Base-by-base conservation (phyloP, 2,888 invertebrate genomes). In the Stenichneumon culpator region DNA sequence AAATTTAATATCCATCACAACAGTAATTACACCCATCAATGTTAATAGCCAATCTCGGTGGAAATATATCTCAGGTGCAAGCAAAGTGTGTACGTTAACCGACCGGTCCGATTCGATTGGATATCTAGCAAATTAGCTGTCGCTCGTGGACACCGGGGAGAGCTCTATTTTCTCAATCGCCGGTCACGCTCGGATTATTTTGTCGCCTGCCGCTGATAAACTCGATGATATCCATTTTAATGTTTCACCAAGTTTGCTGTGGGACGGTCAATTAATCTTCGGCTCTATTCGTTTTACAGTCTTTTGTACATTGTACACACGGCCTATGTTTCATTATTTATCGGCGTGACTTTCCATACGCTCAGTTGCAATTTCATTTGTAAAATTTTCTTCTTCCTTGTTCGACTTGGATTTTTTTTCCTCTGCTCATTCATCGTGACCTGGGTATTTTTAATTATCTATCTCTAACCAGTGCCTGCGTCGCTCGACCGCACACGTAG, bases 81-180 rank as follows among this genome's bases (percentile, higher is more conserved):
- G 47, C 44, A 54, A 36, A 79, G 28, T 5, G 14, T 22, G 9
- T 11, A 36, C 11, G 69, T 63, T 79, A 79, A 79, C 57, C 60
- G 57, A 47, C n/a, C 52, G 47, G 52, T 78, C 73, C 36, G 47
- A 63, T 36, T 25, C 60, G 78, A 82, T 82, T 79, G 82, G 74
- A 82, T 70, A 84, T 73, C 72, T 72, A 50, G 82, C 60, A 67
- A 82, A 79, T 82, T 82, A 82, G 65, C 74, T 79, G 84, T 82
- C 82, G 69, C 39, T 39, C 70, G 73, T 47, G 60, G 72, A 60
- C 39, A 73, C 69, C 63, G 22, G 19, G 25, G 67, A 36, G 67
- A 77, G 39, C 44, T 75, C 19, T 52, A 65, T 78, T 78, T 78
- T 79, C 54, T 79, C 74, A 74, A 79, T 82, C 70, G 19, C 50